Conservation (phyloP, 2,888 invertebrate genomes). For the Sicus ferrugineus region DNA sequence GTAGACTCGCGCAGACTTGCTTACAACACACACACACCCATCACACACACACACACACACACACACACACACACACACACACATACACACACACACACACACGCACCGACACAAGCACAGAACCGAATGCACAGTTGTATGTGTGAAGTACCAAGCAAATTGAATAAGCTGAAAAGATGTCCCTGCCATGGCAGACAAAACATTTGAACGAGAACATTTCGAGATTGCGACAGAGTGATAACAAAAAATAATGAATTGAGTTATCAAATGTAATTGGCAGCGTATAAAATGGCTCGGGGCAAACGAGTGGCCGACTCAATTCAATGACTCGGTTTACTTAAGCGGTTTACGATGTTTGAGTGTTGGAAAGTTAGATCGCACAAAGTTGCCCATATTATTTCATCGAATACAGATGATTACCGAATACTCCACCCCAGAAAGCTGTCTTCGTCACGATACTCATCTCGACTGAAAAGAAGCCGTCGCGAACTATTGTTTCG, state of each 20-base stretch:
- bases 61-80: neutral
- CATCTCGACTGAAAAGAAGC: too few relatives aligned
- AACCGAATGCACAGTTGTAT: neutral
- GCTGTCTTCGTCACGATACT: too few relatives aligned
- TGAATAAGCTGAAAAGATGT: slow-evolving; percentile 20
- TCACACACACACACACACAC: slow-evolving; percentile 6
- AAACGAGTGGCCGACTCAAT: too few relatives aligned
- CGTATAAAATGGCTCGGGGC: neutral
- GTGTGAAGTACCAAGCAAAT: slow-evolving; percentile 27
- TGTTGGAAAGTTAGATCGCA: too few relatives aligned
- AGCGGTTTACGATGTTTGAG: too few relatives aligned
- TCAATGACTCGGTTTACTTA: neutral
- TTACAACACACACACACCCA: neutral
- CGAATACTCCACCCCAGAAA: too few relatives aligned
- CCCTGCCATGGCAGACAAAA: neutral
- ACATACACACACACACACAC: neutral
- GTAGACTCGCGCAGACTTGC: neutral
- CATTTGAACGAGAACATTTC: neutral
- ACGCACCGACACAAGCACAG: neutral
- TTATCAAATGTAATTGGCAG: neutral
- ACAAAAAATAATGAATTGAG: neutral
- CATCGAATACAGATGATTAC: too few relatives aligned
- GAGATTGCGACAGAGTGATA: neutral
- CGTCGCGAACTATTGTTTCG: too few relatives aligned
- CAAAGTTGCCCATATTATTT: too few relatives aligned